Evolutionary conservation across 2,113 vertebrate species (phyloP), one percentile per base, ranked within the genome.

Genomic region (Apeltes quadracus): DNA sequence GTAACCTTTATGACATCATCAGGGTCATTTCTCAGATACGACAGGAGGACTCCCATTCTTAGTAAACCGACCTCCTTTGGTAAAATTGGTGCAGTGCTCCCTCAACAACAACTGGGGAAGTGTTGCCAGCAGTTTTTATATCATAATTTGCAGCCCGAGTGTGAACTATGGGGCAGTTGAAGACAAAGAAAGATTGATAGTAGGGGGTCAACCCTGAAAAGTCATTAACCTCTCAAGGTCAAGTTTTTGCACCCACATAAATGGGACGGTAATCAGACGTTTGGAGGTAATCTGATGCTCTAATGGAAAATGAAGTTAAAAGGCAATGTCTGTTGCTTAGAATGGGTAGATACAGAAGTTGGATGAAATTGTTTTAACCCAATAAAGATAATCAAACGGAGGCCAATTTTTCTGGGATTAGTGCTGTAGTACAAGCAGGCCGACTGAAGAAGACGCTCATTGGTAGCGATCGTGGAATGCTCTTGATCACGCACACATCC

Each of bases 321-420:
- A 22, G 46, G 20, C n/a, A 50, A 50, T 22, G 16, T 50, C 46
- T 50, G 46, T 50, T 50, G 22, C 46, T n/a, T 22, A 11, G 15
- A 61, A 57, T 57, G 7, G 34, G 29, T 57, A 34, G 20, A n/a
- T 34, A 2, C 20, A 63, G 61, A 32, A 11, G 41, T 46, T 18
- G 44, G 41, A 14, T 32, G 18, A 32, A 14, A 46, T 11, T 64
- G 27, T 62, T n/a, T 62, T 29, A 29, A n/a, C 5, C 7, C 14
- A 61, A 25, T 36, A 23, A 20, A 39, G 32, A 56, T 6, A 16
- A 11, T 32, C 18, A 68, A 32, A 57, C 9, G 4, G 11, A 1
- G 32, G 39, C 54, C 20, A n/a, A 7, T 56, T 39, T 56, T 44
- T 55, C 27, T 58, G 56, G 73, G 68, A 73, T 69, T 76, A 53